Evolutionary conservation across 2,113 vertebrate genomes (phyloP).

Genomic region (Cairina moschata): DNA sequence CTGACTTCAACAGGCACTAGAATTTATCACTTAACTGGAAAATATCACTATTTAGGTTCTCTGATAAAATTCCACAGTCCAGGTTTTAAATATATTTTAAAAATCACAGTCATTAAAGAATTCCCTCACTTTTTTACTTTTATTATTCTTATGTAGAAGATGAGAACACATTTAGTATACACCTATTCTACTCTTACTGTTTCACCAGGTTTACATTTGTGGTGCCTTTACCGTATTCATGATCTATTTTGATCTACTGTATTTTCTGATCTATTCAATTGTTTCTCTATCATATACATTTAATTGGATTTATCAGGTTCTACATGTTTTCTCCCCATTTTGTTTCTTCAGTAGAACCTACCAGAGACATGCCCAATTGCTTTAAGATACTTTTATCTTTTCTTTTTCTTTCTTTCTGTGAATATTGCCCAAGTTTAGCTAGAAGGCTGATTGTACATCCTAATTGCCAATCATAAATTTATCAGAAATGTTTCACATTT

Average conservation of each 20-base stretch:
- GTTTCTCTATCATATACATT: neutral
- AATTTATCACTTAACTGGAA: neutral
- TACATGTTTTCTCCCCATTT: neutral
- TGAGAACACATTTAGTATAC: neutral
- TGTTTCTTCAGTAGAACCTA: neutral
- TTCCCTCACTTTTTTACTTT: neutral
- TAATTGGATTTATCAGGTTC: neutral
- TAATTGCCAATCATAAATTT: neutral
- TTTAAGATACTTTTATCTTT: neutral
- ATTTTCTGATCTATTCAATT: neutral
- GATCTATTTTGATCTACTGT: too few relatives aligned
- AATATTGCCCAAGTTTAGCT: neutral
- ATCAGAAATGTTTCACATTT: neutral
- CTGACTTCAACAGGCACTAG: neutral
- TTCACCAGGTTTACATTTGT: neutral
- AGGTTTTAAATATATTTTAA: neutral
- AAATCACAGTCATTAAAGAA: neutral
- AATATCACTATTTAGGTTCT: neutral
- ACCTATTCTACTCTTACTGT: neutral
- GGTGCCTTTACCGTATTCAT: neutral
- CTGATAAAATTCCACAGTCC: neutral
- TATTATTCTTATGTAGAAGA: neutral
- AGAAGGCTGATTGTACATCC: neutral
- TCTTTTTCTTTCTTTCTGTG: neutral
- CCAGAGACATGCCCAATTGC: neutral